Percentiles rank a stretch among this genome's conserved stretches.
These are phyloP conservation scores for Parasteatoda tepidariorum DNA, from an alignment of 1,140 invertebrate genomes.

Conservation along the genomic window DNA sequence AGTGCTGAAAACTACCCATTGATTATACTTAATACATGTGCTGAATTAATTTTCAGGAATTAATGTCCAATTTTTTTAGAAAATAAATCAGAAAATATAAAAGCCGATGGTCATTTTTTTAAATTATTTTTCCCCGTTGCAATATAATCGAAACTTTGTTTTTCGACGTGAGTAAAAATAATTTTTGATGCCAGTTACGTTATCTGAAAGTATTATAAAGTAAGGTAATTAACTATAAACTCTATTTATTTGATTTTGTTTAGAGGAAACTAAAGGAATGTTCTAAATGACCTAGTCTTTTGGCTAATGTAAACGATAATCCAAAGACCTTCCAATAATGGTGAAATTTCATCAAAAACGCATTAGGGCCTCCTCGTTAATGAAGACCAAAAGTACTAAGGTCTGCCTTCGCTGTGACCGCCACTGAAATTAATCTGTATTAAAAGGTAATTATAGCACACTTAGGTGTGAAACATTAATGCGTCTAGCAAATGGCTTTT, in stretches of 20 bases:
- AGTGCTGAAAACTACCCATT: too few relatives aligned
- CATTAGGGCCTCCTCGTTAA: conserved; percentile 33
- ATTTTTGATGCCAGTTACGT: too few relatives aligned
- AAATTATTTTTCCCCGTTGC: too few relatives aligned
- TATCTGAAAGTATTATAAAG: too few relatives aligned
- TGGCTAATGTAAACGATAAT: conserved; percentile 14
- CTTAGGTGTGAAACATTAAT: conserved; percentile 39
- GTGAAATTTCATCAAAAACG: conserved; percentile 54
- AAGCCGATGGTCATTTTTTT: too few relatives aligned
- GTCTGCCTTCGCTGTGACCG: neutral
- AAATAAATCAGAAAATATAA: too few relatives aligned
- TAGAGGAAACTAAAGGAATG: neutral
- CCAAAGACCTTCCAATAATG: conserved; percentile 30
- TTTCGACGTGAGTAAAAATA: too few relatives aligned
- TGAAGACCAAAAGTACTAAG: conserved; percentile 32
- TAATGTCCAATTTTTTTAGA: too few relatives aligned
- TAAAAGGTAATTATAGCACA: conserved; percentile 51
- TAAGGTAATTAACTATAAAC: too few relatives aligned
- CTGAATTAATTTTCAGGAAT: too few relatives aligned
- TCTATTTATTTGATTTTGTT: neutral
- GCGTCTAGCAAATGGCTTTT: conserved; percentile 2
- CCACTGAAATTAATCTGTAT: conserved; percentile 52
- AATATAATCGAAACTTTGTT: too few relatives aligned
- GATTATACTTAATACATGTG: too few relatives aligned
- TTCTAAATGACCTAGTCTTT: neutral